phyloP scores from a whole-genome alignment of 2,888 invertebrate genomes.

The Hirtodrosophila trivittata region DNA sequence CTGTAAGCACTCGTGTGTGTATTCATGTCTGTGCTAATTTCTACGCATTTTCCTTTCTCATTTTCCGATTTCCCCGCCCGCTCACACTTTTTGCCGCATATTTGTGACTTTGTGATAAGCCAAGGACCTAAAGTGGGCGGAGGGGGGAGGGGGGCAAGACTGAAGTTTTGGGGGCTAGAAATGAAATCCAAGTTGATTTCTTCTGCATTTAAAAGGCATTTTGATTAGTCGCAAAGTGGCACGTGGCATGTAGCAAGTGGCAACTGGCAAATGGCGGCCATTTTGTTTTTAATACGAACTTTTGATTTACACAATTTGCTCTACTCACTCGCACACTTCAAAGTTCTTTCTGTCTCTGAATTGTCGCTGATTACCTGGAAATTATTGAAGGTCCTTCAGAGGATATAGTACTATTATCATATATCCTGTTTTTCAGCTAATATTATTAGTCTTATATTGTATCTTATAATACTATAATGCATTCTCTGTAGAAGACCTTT shows the following conservation, averaged over 20 bases:
- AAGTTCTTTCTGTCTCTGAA: not conserved
- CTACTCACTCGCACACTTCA: not conserved
- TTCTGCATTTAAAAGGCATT: constrained; percentile 76
- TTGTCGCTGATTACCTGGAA: not conserved
- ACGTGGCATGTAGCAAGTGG: constrained; percentile 50
- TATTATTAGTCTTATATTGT: too few species aligned
- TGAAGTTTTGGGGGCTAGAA: constrained; percentile 10
- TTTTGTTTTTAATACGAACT: constrained; percentile 49
- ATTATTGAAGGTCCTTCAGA: too few species aligned
- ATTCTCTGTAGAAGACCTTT: too few species aligned
- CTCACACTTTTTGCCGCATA: constrained; percentile 41
- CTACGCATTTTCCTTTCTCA: constrained; percentile 65
- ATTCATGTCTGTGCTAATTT: constrained; percentile 77
- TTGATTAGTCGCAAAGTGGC: constrained; percentile 72
- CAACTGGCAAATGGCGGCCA: constrained; percentile 46
- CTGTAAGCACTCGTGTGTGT: constrained; percentile 61
- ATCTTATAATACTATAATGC: too few species aligned
- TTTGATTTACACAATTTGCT: constrained; percentile 31
- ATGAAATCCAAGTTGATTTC: constrained; percentile 72
- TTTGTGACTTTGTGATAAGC: constrained; percentile 57
- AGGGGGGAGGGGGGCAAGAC: not conserved
- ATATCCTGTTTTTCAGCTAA: too few species aligned
- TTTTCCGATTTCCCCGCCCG: constrained; percentile 11
- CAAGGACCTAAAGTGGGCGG: not conserved
- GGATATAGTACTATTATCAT: too few species aligned